A percentile compares a stretch with the other conserved stretches of the same genome.
These are phyloP conservation scores for Athene noctua DNA, from an alignment of 2,113 vertebrate species.

Conservation along the genomic window DNA sequence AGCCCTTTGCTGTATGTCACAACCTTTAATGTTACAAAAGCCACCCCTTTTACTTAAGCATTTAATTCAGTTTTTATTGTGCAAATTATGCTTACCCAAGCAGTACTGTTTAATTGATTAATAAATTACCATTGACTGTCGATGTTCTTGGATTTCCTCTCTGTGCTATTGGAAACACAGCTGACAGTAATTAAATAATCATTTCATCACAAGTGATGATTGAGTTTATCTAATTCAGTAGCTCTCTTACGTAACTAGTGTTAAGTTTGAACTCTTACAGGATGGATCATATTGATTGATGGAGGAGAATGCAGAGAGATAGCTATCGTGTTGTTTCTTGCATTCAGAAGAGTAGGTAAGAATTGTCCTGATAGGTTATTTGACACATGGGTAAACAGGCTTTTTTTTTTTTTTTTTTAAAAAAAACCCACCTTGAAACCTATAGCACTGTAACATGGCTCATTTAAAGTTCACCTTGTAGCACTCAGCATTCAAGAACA, in stretches of 20 bases:
- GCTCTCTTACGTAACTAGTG: conserved; percentile 61
- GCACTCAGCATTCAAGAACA: neutral
- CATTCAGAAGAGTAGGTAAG: neutral
- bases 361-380: neutral
- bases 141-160: conserved; percentile 60
- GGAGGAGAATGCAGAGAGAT: neutral
- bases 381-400: neutral
- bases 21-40: conserved; percentile 35
- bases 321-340: neutral
- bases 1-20: neutral
- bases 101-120: conserved; percentile 72
- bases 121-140: conserved; percentile 70
- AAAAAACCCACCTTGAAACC: neutral
- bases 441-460: neutral
- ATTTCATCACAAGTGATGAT: conserved; percentile 72
- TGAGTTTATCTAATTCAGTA: conserved; percentile 67
- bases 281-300: conserved; percentile 67
- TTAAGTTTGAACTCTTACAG: conserved; percentile 62
- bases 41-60: conserved; percentile 35
- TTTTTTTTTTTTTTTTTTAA: neutral
- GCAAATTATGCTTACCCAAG: conserved; percentile 70
- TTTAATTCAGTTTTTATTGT: conserved; percentile 72
- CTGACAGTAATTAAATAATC: conserved; percentile 79
- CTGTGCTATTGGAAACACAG: conserved; percentile 64
- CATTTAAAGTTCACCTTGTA: neutral